Evolutionary conservation across 1,140 invertebrate genomes (phyloP), one percentile per base, ranked within the genome.

Genomic region (Cephus cinctus): DNA sequence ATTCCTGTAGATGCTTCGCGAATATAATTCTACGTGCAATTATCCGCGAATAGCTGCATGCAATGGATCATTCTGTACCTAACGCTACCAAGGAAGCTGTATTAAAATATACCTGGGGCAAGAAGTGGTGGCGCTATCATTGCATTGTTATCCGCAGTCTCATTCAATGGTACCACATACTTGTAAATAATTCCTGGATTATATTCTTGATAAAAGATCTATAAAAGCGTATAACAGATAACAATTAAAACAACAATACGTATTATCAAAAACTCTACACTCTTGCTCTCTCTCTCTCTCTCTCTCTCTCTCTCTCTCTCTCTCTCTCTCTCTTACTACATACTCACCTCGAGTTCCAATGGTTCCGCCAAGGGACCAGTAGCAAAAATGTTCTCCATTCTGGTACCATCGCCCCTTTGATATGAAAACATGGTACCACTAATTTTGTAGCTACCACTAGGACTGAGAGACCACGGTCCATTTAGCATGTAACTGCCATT

Each of bases 141-240:
- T 23, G 60, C 50, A 56, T 46, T 65, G 51, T 47, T 54, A 18
- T 56, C 57, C 19, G 47, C 32, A 36, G 54, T 45, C 34, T 67
- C 67, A n/a, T 52, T 60, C 11, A 64, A 45, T 27, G 67, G 67
- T 38, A 75, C 38, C 61, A 89, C 84, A 68, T 93, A 96, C 73
- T 94, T 90, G 76, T 95, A 96, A 68, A 92, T 87, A 47, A 96
- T 87, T 2, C 90, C 91, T 12, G 86, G 86, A 74, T 92, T 93
- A 20, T 83, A 76, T 67, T 90, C 84, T 60, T 89, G 85, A 59
- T 85, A 87, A 35, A 89, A 80, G 45, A 94, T 80, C 88, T 92
- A 66, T 46, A 78, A 77, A 63, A 50, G 46, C 44, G 18, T n/a
- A 54, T 43, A 56, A 36, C 31, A 14, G 18, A 18, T 15, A 47